Evolutionary conservation across 2,113 vertebrate species (phyloP).

Genomic region (Podiceps cristatus): DNA sequence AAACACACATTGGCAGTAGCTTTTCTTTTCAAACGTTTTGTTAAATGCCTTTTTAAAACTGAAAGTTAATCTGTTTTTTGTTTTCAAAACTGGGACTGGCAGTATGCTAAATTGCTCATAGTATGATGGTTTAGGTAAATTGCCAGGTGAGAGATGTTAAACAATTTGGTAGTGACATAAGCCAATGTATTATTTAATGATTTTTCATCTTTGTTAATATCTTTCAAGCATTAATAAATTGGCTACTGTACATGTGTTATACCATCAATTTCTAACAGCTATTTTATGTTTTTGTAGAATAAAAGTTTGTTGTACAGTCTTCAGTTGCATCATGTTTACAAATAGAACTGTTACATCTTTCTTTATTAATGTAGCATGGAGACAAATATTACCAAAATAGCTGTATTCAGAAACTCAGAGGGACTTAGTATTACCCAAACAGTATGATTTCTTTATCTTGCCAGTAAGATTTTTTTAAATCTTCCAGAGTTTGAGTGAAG

Average conservation of each 20-base stretch:
- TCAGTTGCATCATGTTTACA: conserved; percentile 24
- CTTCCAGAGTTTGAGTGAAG: background rate
- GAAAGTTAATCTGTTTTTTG: background rate
- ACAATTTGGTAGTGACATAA: background rate
- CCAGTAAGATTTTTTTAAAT: background rate
- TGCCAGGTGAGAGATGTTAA: background rate
- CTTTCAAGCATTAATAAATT: conserved; percentile 47
- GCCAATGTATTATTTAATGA: background rate
- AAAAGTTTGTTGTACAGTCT: conserved; percentile 20
- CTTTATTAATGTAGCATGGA: background rate
- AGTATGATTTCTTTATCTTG: background rate
- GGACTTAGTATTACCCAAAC: background rate
- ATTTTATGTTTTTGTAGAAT: conserved; percentile 28
- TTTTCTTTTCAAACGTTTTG: background rate
- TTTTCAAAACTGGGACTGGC: background rate
- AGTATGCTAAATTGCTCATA: background rate
- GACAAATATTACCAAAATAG: background rate
- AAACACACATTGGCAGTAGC: conserved; percentile 58
- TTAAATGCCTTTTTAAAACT: background rate
- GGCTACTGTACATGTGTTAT: conserved; percentile 42
- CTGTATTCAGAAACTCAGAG: background rate
- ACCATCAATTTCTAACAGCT: conserved; percentile 14
- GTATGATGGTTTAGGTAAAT: background rate
- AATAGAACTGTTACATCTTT: background rate
- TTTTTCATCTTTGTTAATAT: background rate